A percentile compares a stretch with the other conserved stretches of the same genome.
Evolutionary conservation across 1,140 invertebrate genomes (phyloP).

Genomic region (Philotrypesis tridentata): DNA sequence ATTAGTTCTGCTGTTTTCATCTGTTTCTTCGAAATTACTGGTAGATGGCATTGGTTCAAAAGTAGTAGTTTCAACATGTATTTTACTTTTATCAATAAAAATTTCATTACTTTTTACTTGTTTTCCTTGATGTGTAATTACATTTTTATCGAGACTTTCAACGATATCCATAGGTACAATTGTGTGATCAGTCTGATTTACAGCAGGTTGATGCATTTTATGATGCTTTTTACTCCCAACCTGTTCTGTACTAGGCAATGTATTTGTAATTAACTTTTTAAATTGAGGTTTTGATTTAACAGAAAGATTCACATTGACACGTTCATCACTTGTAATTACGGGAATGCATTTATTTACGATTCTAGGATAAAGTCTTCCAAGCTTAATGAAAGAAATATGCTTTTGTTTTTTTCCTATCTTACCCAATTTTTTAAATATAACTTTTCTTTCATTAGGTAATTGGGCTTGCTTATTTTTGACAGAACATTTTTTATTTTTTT

Average conservation of each 20-base stretch:
- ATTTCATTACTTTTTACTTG: neutral
- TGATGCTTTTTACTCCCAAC: neutral
- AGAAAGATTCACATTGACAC: neutral
- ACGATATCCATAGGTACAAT: conserved; percentile 31
- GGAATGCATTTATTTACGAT: neutral
- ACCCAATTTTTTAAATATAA: conserved; percentile 51
- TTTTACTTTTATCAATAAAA: neutral
- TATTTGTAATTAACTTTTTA: conserved; percentile 32
- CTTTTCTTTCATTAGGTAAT: neutral
- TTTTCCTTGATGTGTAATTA: neutral
- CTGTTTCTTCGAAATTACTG: neutral
- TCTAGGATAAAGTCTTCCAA: conserved; percentile 28
- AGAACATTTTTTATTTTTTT: neutral
- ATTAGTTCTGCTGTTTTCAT: neutral
- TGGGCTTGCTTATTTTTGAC: neutral
- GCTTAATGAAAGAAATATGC: conserved; percentile 2
- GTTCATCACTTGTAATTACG: conserved; percentile 7
- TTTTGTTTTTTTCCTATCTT: conserved; percentile 38
- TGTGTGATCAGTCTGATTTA: neutral
- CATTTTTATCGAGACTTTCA: neutral
- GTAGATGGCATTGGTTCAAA: neutral
- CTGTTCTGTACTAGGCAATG: neutral
- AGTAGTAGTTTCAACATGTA: neutral
- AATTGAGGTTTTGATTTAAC: conserved; percentile 35
- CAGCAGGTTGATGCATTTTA: neutral